A percentile compares a stretch with the other conserved stretches of the same genome.
Conservation (phyloP, 2,113 vertebrate genomes). For the Phasianus colchicus region DNA sequence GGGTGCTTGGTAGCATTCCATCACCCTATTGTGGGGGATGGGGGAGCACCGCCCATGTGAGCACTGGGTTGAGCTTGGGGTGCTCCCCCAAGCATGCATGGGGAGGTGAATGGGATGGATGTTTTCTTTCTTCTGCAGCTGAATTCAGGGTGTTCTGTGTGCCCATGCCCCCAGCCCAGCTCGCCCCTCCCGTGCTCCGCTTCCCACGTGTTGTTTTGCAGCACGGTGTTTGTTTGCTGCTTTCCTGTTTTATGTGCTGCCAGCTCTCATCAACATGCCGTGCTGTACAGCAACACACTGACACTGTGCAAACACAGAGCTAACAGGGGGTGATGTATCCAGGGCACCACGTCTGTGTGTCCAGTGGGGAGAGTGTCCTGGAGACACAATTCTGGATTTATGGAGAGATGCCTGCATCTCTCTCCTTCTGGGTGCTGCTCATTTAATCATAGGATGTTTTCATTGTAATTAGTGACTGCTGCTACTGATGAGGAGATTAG, state of each 20-base stretch:
- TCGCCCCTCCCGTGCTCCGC: background rate
- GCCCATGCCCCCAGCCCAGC: background rate
- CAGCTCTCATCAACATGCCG: background rate
- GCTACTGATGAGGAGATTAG: conserved; percentile 42
- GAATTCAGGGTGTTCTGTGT: background rate
- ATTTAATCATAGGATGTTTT: conserved; percentile 46
- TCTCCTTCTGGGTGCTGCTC: conserved; percentile 2
- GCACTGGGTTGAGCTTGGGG: no score
- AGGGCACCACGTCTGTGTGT: conserved; percentile 16
- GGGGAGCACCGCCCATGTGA: fast-evolving
- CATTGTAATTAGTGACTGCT: conserved; percentile 56
- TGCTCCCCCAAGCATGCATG: background rate
- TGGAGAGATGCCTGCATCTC: background rate
- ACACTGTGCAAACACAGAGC: background rate
- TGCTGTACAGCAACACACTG: conserved; percentile 11
- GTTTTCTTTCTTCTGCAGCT: background rate
- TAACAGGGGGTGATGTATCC: conserved; percentile 64
- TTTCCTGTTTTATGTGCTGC: background rate
- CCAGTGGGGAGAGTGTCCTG: conserved; percentile 12
- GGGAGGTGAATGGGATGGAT: background rate
- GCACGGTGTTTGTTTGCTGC: background rate
- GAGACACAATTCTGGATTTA: conserved; percentile 18
- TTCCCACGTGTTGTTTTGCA: fast-evolving
- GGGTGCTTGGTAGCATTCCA: background rate
- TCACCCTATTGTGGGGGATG: background rate